Base-by-base conservation (phyloP, 2,113 vertebrate species). In the Varanus komodoensis region DNA sequence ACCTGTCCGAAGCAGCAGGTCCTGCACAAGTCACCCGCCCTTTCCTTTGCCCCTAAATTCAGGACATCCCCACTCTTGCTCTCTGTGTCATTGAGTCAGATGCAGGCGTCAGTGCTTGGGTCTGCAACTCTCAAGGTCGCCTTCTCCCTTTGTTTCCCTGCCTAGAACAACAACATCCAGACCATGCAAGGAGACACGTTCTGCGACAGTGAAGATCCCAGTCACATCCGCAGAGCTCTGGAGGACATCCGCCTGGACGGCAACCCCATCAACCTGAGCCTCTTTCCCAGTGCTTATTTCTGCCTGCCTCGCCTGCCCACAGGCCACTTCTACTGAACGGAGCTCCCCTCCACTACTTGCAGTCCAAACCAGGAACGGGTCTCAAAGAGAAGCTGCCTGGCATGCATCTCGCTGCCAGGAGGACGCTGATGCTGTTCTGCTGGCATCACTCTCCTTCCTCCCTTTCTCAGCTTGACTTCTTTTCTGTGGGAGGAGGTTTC, bases 181-280 rank as follows among this genome's bases (percentile, higher is more conserved):
- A 96, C 91, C 61, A 90, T 98, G 91, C 96, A 95, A 0, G 94
- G 91, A 81, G 97, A 98, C 81, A 93, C 97, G 0, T 98, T 99
- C 93, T 98, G 98, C 0, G 93, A 97, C 71, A 34, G 74, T 9
- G 91, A 92, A 0, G 97, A 98, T 44, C 96, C 89, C 19, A 95
- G 75, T 25, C 96, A 97, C 77, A 91, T 96, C 61, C 97, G 97
- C 25, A 92, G 93, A 75, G 92, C 17, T 1, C 96, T 98, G 80
- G 98, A 98, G 92, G 98, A 99, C 89, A 95, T 98, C 79, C 96
- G 97, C 57, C 96, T 98, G 34, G 98, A 98, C 0, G 96, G 96
- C 32, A 98, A 98, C 91, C 98, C 98, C 44, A 92, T 98, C 96
- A 96, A 98, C 94, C 94, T 98, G 78, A 97, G 97, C 94, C 95